Base-by-base conservation (phyloP, 2,888 invertebrate species). In the Eristalis pertinax region DNA sequence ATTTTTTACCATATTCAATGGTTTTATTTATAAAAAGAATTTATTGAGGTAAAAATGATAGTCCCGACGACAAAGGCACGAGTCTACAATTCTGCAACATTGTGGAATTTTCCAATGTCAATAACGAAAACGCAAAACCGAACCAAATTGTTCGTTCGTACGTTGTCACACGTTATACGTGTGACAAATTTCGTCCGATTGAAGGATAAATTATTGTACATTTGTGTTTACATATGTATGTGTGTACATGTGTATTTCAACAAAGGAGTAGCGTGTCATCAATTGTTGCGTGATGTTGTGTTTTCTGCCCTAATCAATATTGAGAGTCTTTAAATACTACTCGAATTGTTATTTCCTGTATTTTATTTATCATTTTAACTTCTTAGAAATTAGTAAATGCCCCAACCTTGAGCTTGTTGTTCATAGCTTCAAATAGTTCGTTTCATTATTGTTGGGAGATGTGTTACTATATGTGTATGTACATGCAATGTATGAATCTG, bases 21-120 rank as follows among this genome's bases (percentile, higher is more conserved):
- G 41, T 24, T 62, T 76, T 76, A 62, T 69, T 24, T 35, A 68
- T 26, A 60, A 70, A 70, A 70, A 70, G 38, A 70, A 60, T 70
- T 13, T 56, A 41, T 60, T 60, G 7, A 26, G 22, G 10, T 10
- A 70, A 60, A 50, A 50, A 19, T 10, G 24, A 24, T 38, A n/a
- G 38, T 41, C n/a, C n/a, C 38, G 26, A 26, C 2, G 26, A 60
- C 32, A 70, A 60, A 70, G 38, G 60, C 58, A 60, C 24, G 24
- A 41, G 41, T 38, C 60, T n/a, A 19, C 10, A 60, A 35, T 56
- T 69, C 60, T 60, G 70, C 70, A 70, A 26, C 60, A 41, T 41
- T 26, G 70, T 70, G 38, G 70, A 70, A 70, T 41, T 70, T 70
- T 70, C 60, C 38, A 70, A 70, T 70, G 38, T 70, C 11, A n/a